Evolutionary conservation across 2,888 invertebrate genomes (phyloP).

Genomic region (Callyntrura sp.): DNA sequence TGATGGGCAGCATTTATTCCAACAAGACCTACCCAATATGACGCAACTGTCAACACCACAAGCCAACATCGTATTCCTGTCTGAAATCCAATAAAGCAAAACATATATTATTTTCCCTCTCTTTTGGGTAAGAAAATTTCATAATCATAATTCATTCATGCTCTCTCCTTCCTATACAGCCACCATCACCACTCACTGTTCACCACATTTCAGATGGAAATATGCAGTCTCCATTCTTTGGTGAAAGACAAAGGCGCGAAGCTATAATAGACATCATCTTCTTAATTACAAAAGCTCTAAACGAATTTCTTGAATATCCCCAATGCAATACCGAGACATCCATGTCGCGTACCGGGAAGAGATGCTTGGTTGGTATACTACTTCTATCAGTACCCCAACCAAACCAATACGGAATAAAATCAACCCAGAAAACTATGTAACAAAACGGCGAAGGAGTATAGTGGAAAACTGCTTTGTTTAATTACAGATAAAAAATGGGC

Average conservation of each 20-base stretch:
- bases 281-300: conserved; percentile 74
- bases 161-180: background rate
- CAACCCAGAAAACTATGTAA: no score
- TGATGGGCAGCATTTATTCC: conserved; percentile 92
- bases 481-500: no score
- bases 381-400: no score
- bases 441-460: no score
- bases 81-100: conserved; percentile 43
- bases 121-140: conserved; percentile 6
- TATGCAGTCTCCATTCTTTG: conserved; percentile 20
- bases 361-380: no score
- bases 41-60: conserved; percentile 76
- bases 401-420: no score
- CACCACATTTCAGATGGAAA: conserved; percentile 38
- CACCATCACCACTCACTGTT: background rate
- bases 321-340: no score
- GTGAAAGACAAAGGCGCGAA: conserved; percentile 15
- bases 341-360: no score
- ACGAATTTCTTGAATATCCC: conserved; percentile 32
- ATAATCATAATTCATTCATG: conserved; percentile 36
- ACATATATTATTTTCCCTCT: background rate
- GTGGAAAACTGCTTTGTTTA: no score
- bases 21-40: conserved; percentile 86
- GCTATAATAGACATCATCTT: conserved; percentile 32
- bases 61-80: conserved; percentile 79